Evolutionary conservation across 2,113 vertebrate genomes (phyloP).

Genomic region (Perca flavescens): DNA sequence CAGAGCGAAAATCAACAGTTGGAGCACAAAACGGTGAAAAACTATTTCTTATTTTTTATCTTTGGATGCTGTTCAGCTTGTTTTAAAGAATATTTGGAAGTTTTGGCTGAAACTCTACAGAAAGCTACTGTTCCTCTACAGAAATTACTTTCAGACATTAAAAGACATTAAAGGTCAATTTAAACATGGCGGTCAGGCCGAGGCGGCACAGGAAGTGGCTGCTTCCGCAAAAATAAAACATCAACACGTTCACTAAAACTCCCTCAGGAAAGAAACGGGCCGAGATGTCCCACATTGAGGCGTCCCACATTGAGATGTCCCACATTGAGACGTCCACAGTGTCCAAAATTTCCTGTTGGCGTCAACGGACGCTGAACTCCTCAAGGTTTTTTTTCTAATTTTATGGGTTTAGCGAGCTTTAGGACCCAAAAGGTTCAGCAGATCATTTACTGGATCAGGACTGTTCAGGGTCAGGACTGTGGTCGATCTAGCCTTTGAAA

Average conservation of each 20-base stretch:
- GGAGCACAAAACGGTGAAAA: constrained; percentile 50
- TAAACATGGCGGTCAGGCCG: background rate
- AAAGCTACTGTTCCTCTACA: constrained; percentile 37
- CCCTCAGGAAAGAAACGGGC: background rate
- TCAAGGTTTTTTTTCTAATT: background rate
- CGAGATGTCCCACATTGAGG: background rate
- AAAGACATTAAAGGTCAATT: constrained; percentile 2
- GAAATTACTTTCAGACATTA: constrained; percentile 10
- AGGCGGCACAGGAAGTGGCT: constrained; percentile 5
- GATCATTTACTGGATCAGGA: background rate
- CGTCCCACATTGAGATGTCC: no score
- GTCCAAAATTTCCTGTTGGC: background rate
- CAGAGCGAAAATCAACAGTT: constrained; percentile 55
- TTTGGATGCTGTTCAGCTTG: constrained; percentile 77
- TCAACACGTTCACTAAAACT: constrained; percentile 5
- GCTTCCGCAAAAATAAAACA: constrained; percentile 19
- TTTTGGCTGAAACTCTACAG: constrained; percentile 51
- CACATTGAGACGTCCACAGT: background rate
- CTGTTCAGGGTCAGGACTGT: background rate
- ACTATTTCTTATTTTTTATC: constrained; percentile 59
- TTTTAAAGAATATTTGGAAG: constrained; percentile 74
- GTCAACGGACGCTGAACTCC: background rate
- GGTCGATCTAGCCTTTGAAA: no score
- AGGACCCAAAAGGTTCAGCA: constrained; percentile 8
- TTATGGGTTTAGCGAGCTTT: background rate